Evolutionary conservation across 2,888 invertebrate species (phyloP).

Genomic region (Sphinx pinastri): DNA sequence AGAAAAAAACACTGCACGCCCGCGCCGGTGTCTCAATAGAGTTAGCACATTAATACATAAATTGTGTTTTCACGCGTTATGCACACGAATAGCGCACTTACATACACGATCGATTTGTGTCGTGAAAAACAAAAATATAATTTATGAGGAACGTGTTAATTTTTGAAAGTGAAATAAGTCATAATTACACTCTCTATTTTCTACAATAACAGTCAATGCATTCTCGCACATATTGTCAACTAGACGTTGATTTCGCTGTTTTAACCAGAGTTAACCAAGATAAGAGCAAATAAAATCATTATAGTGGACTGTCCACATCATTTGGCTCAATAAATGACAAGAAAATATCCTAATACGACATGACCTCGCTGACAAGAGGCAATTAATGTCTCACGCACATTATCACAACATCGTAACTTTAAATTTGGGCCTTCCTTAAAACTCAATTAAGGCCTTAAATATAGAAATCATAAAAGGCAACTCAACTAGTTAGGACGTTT

Average conservation of each 20-base stretch:
- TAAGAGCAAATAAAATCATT: not conserved
- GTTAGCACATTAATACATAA: constrained; percentile 30
- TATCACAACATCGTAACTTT: constrained; percentile 13
- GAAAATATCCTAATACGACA: constrained; percentile 10
- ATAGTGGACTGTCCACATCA: not conserved
- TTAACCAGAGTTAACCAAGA: not conserved
- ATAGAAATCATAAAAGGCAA: constrained; percentile 22
- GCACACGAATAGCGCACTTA: not conserved
- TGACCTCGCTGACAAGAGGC: constrained; percentile 16
- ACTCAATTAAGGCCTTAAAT: constrained; percentile 18
- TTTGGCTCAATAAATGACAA: not conserved
- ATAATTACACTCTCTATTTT: constrained; percentile 16
- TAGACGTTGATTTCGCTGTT: not conserved
- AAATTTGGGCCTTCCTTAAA: constrained; percentile 1
- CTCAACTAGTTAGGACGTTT: not conserved
- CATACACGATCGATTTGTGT: not conserved
- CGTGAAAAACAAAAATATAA: constrained; percentile 1
- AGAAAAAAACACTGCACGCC: constrained; percentile 34
- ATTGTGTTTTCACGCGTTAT: constrained; percentile 12
- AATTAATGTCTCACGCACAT: constrained; percentile 10
- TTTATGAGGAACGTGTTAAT: constrained; percentile 4
- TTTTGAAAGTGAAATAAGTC: constrained; percentile 14
- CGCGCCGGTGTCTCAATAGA: constrained; percentile 36
- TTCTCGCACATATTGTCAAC: not conserved
- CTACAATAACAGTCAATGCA: not conserved